phyloP scores from a whole-genome alignment of 2,113 vertebrate genomes.

The Rhipidura dahli region DNA sequence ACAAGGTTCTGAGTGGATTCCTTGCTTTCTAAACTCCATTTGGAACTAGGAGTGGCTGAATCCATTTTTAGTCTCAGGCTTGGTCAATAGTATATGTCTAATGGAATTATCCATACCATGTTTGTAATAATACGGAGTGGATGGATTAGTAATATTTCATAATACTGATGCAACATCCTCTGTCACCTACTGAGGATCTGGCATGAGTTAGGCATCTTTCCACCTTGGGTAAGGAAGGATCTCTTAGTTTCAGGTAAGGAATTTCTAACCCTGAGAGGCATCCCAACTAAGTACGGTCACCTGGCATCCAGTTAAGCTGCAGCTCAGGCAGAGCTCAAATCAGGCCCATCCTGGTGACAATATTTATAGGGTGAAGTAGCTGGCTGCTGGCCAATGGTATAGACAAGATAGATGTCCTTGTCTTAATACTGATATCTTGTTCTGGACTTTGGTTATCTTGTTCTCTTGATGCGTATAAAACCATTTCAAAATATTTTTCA shows the following conservation, averaged over 20 bases:
- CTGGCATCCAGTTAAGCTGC: not conserved
- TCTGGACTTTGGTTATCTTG: not conserved
- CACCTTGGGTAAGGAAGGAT: not conserved
- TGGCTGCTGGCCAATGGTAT: not conserved
- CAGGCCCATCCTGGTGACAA: not conserved
- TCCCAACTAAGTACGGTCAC: not conserved
- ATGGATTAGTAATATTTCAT: not conserved
- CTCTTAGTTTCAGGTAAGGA: not conserved
- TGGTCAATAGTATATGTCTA: not conserved
- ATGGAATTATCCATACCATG: not conserved
- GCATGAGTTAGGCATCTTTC: accelerated
- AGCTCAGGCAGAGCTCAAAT: not conserved
- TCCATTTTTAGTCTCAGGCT: not conserved
- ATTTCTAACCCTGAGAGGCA: not conserved
- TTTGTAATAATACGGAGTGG: not conserved
- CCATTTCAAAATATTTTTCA: not conserved
- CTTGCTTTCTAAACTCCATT: not conserved
- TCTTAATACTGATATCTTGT: not conserved
- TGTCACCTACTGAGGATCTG: not conserved
- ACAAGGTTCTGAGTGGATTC: not conserved
- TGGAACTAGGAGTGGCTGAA: not conserved
- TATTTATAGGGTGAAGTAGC: not conserved
- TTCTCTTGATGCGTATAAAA: not conserved
- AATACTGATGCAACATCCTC: not conserved
- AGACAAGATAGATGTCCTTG: not conserved